These are phyloP conservation scores for Chloromyia formosa DNA, from an alignment of 2,888 invertebrate species.

Conservation along the genomic window DNA sequence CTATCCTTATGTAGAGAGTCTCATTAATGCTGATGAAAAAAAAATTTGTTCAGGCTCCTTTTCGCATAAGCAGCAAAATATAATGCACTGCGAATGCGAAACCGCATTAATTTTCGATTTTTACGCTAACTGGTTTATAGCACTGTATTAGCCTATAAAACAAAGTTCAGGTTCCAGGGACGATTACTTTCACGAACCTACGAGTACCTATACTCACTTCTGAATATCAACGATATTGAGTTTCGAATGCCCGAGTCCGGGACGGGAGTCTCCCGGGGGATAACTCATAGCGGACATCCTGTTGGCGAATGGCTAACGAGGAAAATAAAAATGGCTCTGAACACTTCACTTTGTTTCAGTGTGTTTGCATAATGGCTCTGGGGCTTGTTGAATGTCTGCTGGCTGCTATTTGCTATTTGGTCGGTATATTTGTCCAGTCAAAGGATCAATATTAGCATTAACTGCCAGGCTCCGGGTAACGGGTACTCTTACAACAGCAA, in stretches of 20 bases:
- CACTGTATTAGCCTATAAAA: slow-evolving; percentile 30
- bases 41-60: too few relatives aligned
- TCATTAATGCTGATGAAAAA: too few relatives aligned
- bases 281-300: neutral
- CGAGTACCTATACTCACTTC: too few relatives aligned
- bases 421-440: slow-evolving; percentile 40
- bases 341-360: slow-evolving; percentile 14
- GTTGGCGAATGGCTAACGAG: neutral
- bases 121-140: slow-evolving; percentile 17
- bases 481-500: neutral
- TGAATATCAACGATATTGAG: neutral
- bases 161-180: neutral
- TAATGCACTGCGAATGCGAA: neutral
- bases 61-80: neutral
- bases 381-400: slow-evolving; percentile 33
- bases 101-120: slow-evolving; percentile 29
- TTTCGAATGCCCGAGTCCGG: neutral
- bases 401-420: slow-evolving; percentile 34
- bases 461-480: slow-evolving; percentile 12
- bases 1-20: too few relatives aligned
- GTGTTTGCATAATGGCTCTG: slow-evolving; percentile 13
- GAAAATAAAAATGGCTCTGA: slow-evolving; percentile 26
- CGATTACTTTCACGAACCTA: neutral
- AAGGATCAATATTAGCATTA: slow-evolving; percentile 39
- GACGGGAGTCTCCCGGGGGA: neutral